Evolutionary conservation across 2,888 invertebrate species (phyloP), one percentile per base, ranked within the genome.

Genomic region (Tenthredo scrophulariae): DNA sequence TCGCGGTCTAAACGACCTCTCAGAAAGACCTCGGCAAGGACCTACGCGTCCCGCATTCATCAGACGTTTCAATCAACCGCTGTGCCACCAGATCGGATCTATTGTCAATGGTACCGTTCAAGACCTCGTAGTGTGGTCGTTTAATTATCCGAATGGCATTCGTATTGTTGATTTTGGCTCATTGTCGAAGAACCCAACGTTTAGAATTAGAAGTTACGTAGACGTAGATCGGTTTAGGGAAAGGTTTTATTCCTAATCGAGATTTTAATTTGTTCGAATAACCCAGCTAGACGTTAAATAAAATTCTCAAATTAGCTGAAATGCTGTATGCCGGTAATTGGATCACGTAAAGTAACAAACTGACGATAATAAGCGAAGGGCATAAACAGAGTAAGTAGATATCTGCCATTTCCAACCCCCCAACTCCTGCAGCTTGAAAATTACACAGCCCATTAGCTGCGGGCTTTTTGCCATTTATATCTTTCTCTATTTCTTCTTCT

Each of bases 381-480:
- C 80, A 62, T 80, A 37, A 80, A 62, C 40, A 80, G 13, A 54
- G 77, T 46, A 54, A 77, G 50, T 33, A 54, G 77, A 77, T 77
- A 50, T 77, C 18, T 50, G 15, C 29, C 29, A 50, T 77, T 77
- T 33, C 29, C 46, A 77, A 18, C 58, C 58, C 50, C 46, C 67
- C 46, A 29, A 46, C 83, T 70, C 46, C 46, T 62, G 29, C 54
- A 54, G 54, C 43, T 83, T 83, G 67, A 50, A 83, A 83, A 83
- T 83, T 83, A 83, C 83, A 83, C 83, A 46, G 83, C 67, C 83
- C 83, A 83, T 83, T 83, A 83, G 67, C 83, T 46, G 18, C 83
- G 70, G 83, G 67, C 46, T 70, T 62, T 83, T 83, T 70, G 83
- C 83, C 67, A 83, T 83, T 83, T 83, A 83, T 83, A 83, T 83